Conservation (phyloP, 2,888 invertebrate species). For the Apamea epomidion region DNA sequence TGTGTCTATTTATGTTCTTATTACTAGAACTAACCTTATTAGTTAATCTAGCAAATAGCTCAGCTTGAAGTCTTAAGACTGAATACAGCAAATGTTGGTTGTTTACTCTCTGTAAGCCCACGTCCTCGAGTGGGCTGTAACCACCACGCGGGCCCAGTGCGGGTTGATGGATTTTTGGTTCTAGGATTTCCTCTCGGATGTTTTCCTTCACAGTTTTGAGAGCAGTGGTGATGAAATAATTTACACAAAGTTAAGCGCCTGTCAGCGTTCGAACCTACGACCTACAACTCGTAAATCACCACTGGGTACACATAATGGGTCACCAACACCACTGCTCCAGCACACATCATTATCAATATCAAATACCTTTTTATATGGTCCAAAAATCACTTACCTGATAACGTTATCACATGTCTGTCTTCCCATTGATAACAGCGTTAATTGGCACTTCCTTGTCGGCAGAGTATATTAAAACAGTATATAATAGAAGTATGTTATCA, state of each 20-base stretch:
- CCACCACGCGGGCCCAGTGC: background rate
- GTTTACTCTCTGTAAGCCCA: background rate
- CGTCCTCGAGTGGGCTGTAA: background rate
- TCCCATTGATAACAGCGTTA: conserved; percentile 42
- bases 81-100: background rate
- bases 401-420: conserved; percentile 57
- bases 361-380: conserved; percentile 2
- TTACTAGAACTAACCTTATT: background rate
- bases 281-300: background rate
- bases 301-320: background rate
- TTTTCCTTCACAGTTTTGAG: background rate
- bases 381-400: conserved; percentile 46
- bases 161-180: background rate
- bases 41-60: background rate
- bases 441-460: conserved; percentile 47
- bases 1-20: background rate
- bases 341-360: background rate
- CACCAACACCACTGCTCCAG: background rate
- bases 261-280: background rate
- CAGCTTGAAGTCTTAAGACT: background rate
- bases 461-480: conserved; percentile 34
- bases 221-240: background rate
- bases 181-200: background rate
- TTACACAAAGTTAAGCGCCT: background rate
- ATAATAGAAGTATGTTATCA: conserved; percentile 32